Base-by-base conservation (phyloP, 2,888 invertebrate species). In the Drosophila niveifrons region DNA sequence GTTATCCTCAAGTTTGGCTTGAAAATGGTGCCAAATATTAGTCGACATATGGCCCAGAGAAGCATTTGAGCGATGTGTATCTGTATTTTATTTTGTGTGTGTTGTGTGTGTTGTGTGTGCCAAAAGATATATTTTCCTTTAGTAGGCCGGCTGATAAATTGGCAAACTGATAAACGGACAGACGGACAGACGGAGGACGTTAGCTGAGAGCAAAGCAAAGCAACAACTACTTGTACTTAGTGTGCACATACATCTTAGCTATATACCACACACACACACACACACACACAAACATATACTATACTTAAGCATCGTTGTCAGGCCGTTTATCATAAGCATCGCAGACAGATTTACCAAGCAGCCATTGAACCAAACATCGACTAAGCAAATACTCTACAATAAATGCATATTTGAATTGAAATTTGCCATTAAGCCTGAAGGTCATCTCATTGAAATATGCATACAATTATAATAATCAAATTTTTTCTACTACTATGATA, bases 61-160 rank as follows among this genome's bases (percentile, higher is more conserved):
- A 47, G 34, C 41, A 51, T 36, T 15, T 46, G 17, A 31, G 72
- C 59, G 80, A 85, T 80, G 66, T 41, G 50, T 82, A 82, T 86
- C 86, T 68, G 44, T 36, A 56, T 41, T 15, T 41, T 15, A n/a
- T n/a, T 36, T n/a, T n/a, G n/a, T n/a, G n/a, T n/a, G n/a, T n/a
- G n/a, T n/a, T n/a, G n/a, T n/a, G n/a, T n/a, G n/a, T n/a, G n/a
- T n/a, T n/a, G n/a, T 36, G 36, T 36, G 36, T 8, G 39, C 13
- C 72, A 71, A 62, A 75, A 75, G 36, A 36, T 68, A 75, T 75
- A 75, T 75, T 75, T 78, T 48, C 28, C 28, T 58, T 55, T 67
- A 51, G n/a, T 31, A 46, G 44, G 31, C 50, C 39, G 18, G 34
- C 62, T 62, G 59, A 56, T 52, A 43, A 57, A 44, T 29, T 64